Evolutionary conservation across 2,113 vertebrate species (phyloP).

Genomic region (Uria lomvia): DNA sequence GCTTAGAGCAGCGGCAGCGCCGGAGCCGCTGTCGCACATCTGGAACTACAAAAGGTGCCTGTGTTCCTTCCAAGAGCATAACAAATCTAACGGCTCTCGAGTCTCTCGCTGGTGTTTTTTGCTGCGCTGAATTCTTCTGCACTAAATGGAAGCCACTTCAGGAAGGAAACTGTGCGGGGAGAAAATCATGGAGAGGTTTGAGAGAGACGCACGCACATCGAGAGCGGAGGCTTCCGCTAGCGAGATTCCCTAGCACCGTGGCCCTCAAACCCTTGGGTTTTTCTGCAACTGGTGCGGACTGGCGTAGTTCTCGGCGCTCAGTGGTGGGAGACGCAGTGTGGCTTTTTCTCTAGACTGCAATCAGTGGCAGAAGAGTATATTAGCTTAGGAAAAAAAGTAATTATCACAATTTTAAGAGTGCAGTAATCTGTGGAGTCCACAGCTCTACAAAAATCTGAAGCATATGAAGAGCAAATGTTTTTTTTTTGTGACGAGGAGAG

Average conservation of each 20-base stretch:
- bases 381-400: neutral
- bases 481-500: neutral
- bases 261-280: neutral
- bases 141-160: neutral
- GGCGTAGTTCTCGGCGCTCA: neutral
- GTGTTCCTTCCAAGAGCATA: neutral
- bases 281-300: neutral
- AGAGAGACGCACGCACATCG: neutral
- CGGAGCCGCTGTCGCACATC: fast-evolving
- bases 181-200: neutral
- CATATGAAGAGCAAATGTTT: neutral
- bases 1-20: neutral
- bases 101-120: neutral
- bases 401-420: neutral
- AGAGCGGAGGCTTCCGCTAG: neutral
- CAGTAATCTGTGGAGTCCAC: neutral
- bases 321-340: neutral
- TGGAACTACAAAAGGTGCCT: constrained; percentile 7
- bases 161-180: constrained; percentile 6
- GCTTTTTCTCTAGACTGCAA: neutral
- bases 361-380: neutral
- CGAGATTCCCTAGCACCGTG: neutral
- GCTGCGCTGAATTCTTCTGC: neutral
- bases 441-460: neutral
- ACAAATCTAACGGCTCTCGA: neutral